These are phyloP conservation scores for Trichechus manatus DNA, from an alignment of 2,113 vertebrate species.

Conservation along the genomic window DNA sequence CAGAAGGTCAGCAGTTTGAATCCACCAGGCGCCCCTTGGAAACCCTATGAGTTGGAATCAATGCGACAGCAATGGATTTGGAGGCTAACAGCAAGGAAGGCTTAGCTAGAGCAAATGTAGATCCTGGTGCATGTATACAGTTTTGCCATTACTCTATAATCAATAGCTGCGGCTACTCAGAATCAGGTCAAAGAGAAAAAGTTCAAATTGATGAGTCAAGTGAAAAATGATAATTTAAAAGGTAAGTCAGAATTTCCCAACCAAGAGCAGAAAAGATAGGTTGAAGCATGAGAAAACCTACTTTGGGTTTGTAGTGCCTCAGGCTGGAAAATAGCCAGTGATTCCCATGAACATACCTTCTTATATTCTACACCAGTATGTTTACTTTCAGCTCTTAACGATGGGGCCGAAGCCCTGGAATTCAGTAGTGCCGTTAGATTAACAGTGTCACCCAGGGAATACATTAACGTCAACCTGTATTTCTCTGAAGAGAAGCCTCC, in stretches of 20 bases:
- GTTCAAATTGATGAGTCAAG: conserved; percentile 35
- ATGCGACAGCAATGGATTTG: too few species aligned
- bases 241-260: not conserved
- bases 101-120: not conserved
- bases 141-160: not conserved
- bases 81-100: not conserved
- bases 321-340: not conserved
- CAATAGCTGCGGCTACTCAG: not conserved
- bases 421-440: conserved; percentile 6
- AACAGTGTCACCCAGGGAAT: not conserved
- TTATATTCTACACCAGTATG: not conserved
- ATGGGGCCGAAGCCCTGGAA: not conserved
- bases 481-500: not conserved
- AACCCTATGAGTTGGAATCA: too few species aligned
- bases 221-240: conserved; percentile 55
- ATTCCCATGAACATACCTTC: not conserved
- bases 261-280: not conserved
- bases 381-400: conserved; percentile 37
- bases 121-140: not conserved
- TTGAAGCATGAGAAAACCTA: not conserved
- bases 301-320: not conserved
- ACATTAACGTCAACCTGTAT: conserved; percentile 29
- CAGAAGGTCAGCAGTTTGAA: too few species aligned
- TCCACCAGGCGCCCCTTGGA: too few species aligned
- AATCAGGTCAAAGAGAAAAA: conserved; percentile 31